phyloP scores from a whole-genome alignment of 2,797 vertebrate genomes.

The Crenichthys baileyi region DNA sequence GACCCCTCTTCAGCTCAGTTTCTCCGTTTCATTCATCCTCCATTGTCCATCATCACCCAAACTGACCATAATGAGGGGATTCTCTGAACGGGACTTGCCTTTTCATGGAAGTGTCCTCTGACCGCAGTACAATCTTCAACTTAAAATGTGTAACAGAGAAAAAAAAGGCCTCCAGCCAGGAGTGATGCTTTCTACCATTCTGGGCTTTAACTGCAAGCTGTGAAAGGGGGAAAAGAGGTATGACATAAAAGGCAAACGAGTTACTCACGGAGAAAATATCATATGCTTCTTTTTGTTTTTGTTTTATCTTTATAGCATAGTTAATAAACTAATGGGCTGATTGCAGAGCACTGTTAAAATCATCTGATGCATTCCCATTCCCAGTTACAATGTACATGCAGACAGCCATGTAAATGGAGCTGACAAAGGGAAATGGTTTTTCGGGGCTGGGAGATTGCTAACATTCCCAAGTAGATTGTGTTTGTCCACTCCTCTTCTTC shows the following conservation, averaged over 20 bases:
- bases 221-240: background rate
- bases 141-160: constrained; percentile 19
- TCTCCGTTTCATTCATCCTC: constrained; percentile 32
- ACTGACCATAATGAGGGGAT: constrained; percentile 50
- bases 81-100: constrained; percentile 21
- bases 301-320: background rate
- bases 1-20: constrained; percentile 37
- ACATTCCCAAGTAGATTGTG: constrained; percentile 46
- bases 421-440: constrained; percentile 20
- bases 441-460: constrained; percentile 15
- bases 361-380: constrained; percentile 14
- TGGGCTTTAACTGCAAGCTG: constrained; percentile 3
- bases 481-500: constrained; percentile 39
- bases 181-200: constrained; percentile 18
- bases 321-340: background rate
- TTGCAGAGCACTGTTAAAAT: background rate
- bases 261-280: background rate
- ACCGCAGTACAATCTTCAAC: constrained; percentile 21
- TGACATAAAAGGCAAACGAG: background rate
- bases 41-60: constrained; percentile 39
- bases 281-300: background rate
- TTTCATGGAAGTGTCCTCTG: constrained; percentile 31
- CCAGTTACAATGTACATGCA: constrained; percentile 1
- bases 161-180: constrained; percentile 1
- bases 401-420: constrained; percentile 13